Percentiles rank a stretch among this genome's conserved stretches.
phyloP scores from a whole-genome alignment of 2,888 invertebrate species.

The Linyphia triangularis region DNA sequence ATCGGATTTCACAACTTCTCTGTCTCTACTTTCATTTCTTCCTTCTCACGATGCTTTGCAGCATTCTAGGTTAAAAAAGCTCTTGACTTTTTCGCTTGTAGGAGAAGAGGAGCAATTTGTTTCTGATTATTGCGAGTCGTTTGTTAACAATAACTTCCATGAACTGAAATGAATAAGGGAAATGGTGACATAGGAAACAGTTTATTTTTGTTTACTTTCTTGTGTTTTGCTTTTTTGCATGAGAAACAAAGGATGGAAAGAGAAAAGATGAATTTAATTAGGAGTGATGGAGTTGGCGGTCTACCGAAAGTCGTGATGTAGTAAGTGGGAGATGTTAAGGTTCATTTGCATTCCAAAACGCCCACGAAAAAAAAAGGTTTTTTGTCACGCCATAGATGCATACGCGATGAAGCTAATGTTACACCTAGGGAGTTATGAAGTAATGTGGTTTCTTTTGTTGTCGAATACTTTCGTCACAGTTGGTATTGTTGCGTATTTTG shows the following conservation, averaged over 20 bases:
- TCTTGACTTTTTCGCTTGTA: not conserved
- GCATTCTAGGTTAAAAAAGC: not conserved
- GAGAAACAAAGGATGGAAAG: not conserved
- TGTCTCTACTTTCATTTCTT: not conserved
- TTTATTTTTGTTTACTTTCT: not conserved
- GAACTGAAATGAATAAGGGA: not conserved
- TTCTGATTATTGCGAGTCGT: not conserved
- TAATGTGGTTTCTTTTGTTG: not conserved
- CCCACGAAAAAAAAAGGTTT: not conserved
- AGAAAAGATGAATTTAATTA: not conserved
- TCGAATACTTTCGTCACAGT: not conserved
- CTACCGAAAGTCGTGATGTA: not conserved
- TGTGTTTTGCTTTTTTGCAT: not conserved
- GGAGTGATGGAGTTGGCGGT: not conserved
- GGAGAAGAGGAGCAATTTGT: not conserved
- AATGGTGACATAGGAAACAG: not conserved
- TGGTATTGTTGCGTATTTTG: not conserved
- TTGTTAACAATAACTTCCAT: not conserved
- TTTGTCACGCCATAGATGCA: not conserved
- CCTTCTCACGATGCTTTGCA: not conserved
- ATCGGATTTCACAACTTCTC: not conserved
- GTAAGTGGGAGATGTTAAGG: not conserved
- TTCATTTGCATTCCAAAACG: not conserved
- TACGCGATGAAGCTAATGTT: not conserved
- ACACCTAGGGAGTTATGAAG: not conserved